Percentiles rank a stretch among this genome's conserved stretches.
These are phyloP conservation scores for Protonibea diacanthus DNA, from an alignment of 2,797 vertebrate genomes.

Conservation along the genomic window DNA sequence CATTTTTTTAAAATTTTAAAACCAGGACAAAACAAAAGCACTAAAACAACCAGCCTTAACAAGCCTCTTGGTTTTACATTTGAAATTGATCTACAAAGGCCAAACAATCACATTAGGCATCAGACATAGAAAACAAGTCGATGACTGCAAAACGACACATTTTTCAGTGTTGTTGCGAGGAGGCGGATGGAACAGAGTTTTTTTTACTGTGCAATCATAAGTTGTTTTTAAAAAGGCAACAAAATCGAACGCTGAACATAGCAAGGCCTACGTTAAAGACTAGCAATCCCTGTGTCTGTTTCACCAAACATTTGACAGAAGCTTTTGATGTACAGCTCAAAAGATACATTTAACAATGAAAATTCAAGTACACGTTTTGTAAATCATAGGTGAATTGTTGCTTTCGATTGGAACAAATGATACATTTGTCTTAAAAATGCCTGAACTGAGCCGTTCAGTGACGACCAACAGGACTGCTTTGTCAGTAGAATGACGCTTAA, in stretches of 20 bases:
- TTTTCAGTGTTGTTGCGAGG: constrained; percentile 47
- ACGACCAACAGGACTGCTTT: constrained; percentile 33
- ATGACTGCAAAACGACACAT: constrained; percentile 25
- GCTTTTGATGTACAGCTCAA: constrained; percentile 53
- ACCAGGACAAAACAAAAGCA: constrained; percentile 37
- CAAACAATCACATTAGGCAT: constrained; percentile 63
- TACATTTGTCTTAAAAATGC: constrained; percentile 24
- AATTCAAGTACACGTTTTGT: constrained; percentile 70
- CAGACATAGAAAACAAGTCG: constrained; percentile 47
- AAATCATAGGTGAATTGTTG: constrained; percentile 10
- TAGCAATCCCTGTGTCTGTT: constrained; percentile 54
- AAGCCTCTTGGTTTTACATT: constrained; percentile 43
- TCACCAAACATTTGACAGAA: constrained; percentile 51
- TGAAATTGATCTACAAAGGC: constrained; percentile 55
- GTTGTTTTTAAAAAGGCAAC: constrained; percentile 71
- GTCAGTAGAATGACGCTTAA: constrained; percentile 20
- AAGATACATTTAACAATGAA: constrained; percentile 47
- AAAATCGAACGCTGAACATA: constrained; percentile 58
- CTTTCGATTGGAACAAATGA: constrained; percentile 40
- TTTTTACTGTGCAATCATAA: constrained; percentile 58
- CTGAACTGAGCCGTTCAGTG: constrained; percentile 10
- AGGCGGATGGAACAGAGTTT: constrained; percentile 49
- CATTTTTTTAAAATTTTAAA: constrained; percentile 12
- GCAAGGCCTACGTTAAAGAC: constrained; percentile 67
- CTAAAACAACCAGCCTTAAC: constrained; percentile 30